Percentiles rank a stretch among this genome's conserved stretches.
Conservation (phyloP, 2,797 vertebrate species). For the Hippopotamyrus pictus region DNA sequence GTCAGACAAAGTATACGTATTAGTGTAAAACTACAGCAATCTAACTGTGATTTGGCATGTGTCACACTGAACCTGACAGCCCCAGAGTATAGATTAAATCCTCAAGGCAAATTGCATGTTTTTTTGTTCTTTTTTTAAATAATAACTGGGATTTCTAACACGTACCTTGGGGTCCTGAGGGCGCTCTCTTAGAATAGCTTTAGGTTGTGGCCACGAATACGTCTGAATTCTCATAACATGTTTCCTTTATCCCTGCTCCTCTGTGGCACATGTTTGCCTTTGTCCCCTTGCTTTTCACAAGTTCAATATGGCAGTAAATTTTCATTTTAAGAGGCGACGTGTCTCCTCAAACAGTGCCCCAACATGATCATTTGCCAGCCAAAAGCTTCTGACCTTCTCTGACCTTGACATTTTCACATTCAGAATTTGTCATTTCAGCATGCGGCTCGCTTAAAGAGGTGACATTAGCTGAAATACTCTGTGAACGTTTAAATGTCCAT, state of each 20-base stretch:
- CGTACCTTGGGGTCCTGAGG: background rate
- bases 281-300: background rate
- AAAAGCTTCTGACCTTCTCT: background rate
- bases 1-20: background rate
- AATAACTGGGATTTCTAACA: background rate
- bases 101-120: background rate
- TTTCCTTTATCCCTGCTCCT: background rate
- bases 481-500: background rate
- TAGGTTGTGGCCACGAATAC: background rate
- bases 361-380: background rate
- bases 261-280: background rate
- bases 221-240: background rate
- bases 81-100: background rate
- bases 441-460: background rate
- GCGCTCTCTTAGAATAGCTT: background rate
- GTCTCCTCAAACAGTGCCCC: background rate
- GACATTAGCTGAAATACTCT: conserved; percentile 3
- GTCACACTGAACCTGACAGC: background rate
- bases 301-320: background rate
- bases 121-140: background rate
- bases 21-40: background rate
- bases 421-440: conserved; percentile 1
- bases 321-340: background rate
- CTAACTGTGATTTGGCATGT: background rate
- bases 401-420: conserved; percentile 11